These are phyloP conservation scores for Cheirogaleus major DNA, from an alignment of 2,797 vertebrate species.

Conservation along the genomic window DNA sequence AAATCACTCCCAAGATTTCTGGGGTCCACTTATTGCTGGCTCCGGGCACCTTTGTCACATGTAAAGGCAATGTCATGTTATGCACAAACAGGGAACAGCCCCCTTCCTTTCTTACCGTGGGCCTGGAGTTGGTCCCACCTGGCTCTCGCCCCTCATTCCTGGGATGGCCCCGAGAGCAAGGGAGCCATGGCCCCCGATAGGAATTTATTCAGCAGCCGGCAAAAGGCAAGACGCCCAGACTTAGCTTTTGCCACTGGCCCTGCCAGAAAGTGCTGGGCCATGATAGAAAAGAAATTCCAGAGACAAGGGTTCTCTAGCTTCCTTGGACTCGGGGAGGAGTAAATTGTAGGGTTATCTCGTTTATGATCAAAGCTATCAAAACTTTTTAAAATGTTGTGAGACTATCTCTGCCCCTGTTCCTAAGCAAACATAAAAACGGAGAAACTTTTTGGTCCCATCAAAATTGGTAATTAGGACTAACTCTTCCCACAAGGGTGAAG, in stretches of 20 bases:
- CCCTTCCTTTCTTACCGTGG: background rate
- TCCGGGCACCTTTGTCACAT: background rate
- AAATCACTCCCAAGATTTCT: background rate
- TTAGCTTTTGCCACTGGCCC: background rate
- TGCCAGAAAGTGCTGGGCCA: background rate
- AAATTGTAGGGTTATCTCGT: background rate
- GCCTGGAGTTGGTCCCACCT: background rate
- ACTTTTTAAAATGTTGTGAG: background rate
- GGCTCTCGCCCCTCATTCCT: background rate
- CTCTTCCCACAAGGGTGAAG: background rate
- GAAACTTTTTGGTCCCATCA: background rate
- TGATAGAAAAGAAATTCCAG: background rate
- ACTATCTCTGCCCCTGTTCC: background rate
- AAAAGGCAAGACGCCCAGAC: background rate
- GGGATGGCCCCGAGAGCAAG: background rate
- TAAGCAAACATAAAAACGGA: background rate
- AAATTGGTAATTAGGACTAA: background rate
- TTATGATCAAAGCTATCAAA: slow-evolving; percentile 10
- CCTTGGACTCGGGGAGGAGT: background rate
- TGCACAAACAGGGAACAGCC: background rate
- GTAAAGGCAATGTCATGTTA: background rate
- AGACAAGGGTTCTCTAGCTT: background rate
- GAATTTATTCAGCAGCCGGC: background rate
- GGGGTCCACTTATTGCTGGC: background rate
- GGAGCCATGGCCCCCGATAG: background rate